Base-by-base conservation (phyloP, 2,797 vertebrate species). In the Lateolabrax maculatus region DNA sequence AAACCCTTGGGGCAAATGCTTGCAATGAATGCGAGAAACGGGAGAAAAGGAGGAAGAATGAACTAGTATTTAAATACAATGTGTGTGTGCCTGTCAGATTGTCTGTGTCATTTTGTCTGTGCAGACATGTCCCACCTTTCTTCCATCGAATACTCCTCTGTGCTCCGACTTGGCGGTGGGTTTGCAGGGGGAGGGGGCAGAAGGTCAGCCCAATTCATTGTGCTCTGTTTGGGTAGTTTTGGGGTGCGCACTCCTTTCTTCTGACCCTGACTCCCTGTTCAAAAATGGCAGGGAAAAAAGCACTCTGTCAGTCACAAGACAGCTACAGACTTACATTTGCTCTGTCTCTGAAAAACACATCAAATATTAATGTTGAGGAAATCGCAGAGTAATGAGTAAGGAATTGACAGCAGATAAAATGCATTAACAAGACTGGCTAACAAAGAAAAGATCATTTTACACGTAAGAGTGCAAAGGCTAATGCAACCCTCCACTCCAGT, bases 181-280 rank as follows among this genome's bases (percentile, higher is more conserved):
- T 99, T 98, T 21, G 96, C 96, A 1, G 98, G 98, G 46, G 98
- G 98, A 18, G 98, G 98, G 62, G 98, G 98, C 79, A 99, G 96
- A 62, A 99, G 95, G 83, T 99, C 98, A 51, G 97, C 95, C 98
- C 98, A 99, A 91, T 98, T 98, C 97, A 99, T 98, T 75, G 97
- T 96, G 71, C 95, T 96, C 90, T 98, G 98, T 90, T 99, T 99
- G 60, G 97, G 95, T 77, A 96, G 94, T 95, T 99, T 99, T 51
- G 97, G 97, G 64, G 96, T 97, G 9, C 98, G 95, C 39, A 95
- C 94, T 78, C 96, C 96, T 89, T 99, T 99, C 92, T 99, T 99
- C 82, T 99, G 98, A 84, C 98, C 97, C 95, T 99, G 98, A 91
- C 98, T 99, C 81, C 98, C 98, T 99, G 91, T 65, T 90, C 90